A percentile compares a stretch with the other conserved stretches of the same genome.
phyloP scores from a whole-genome alignment of 2,113 vertebrate species.

The Cepphus grylle region DNA sequence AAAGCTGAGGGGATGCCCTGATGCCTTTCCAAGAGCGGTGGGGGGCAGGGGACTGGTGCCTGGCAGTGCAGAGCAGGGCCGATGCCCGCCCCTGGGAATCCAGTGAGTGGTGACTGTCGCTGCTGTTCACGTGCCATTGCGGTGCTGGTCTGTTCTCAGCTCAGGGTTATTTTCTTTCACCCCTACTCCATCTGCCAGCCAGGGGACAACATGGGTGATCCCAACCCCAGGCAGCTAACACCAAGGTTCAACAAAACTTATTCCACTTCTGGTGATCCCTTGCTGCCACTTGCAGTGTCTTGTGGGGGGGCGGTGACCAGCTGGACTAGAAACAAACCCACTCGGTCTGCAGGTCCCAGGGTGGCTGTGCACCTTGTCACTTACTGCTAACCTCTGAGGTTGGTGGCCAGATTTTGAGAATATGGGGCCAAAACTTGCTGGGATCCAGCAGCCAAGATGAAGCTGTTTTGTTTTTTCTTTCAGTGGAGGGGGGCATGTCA shows the following conservation, averaged over 20 bases:
- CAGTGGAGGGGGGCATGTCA: rapidly evolving
- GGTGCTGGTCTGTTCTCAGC: not conserved
- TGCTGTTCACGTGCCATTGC: not conserved
- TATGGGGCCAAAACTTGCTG: not conserved
- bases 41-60: not conserved
- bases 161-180: not conserved
- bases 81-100: not conserved
- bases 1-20: not conserved
- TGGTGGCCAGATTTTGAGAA: not conserved
- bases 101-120: not conserved
- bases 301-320: not conserved
- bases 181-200: not conserved
- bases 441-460: not conserved
- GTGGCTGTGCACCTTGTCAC: not conserved
- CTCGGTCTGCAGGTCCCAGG: rapidly evolving
- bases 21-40: not conserved
- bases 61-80: not conserved
- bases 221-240: not conserved
- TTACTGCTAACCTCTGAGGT: not conserved
- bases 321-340: not conserved
- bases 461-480: no score
- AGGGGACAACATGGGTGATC: not conserved
- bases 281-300: not conserved
- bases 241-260: not conserved
- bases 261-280: not conserved